Evolutionary conservation across 2,113 vertebrate species (phyloP), one percentile per base, ranked within the genome.

Genomic region (Nyctibius bracteatus): DNA sequence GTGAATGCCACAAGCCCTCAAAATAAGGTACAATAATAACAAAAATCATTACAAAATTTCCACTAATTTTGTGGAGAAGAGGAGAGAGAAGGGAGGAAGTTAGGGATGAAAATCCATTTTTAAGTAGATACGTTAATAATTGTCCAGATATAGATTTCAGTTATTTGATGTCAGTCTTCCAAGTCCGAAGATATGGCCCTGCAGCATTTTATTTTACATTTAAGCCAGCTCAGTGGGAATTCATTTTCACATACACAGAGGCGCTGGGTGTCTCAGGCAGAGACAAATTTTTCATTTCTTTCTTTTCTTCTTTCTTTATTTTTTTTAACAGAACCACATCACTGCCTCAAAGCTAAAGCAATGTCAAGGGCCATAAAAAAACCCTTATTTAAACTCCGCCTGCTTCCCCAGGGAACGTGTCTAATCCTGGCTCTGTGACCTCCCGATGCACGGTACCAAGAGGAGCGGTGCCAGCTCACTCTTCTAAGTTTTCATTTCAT

Each of bases 121-220:
- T 65, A 47, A 51, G 35, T 23, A n/a, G 27, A 3, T 28, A 35
- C 0, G 0, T 67, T 44, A 46, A 16, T 79, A 47, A 54, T 59
- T 66, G 30, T 14, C 30, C 31, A 49, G 27, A 30, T 24, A 44
- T 0, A 21, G 35, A 52, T 52, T 75, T 63, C 31, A 73, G 31
- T 8, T 65, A 11, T 43, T 58, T n/a, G 24, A 37, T 80, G 51
- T n/a, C 65, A 43, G 7, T 47, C 27, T 68, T 46, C 44, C 62
- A 72, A 30, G 31, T 31, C 63, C 54, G 46, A 44, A 54, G 66
- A 86, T 28, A 14, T 0, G 3, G 10, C 58, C 52, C 70, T 52
- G 44, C 4, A 44, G 37, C 14, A 57, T 49, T 59, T 82, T 37
- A 43, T 57, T 72, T 83, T 18, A 31, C 31, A 16, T 49, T 81